Evolutionary conservation across 2,888 invertebrate species (phyloP).

Genomic region (Drosophila nr. perissopoda): DNA sequence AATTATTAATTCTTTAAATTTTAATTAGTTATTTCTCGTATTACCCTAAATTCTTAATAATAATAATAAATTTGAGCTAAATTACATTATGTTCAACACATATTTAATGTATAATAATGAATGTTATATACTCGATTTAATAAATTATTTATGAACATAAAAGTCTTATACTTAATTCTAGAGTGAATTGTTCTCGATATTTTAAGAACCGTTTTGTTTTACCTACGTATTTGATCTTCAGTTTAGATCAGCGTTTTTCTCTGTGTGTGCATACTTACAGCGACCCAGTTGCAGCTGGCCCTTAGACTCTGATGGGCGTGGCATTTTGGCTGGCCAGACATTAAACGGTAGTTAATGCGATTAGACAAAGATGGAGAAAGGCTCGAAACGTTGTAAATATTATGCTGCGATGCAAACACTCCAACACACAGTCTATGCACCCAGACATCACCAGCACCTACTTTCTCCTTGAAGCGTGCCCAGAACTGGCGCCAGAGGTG

Average conservation of each 20-base stretch:
- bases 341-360: conserved; percentile 78
- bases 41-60: background rate
- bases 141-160: background rate
- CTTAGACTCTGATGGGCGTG: conserved; percentile 42
- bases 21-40: background rate
- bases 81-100: background rate
- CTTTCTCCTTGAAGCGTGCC: conserved; percentile 63
- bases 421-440: conserved; percentile 6
- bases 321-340: conserved; percentile 55
- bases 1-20: background rate
- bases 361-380: conserved; percentile 47
- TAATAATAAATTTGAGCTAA: background rate
- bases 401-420: conserved; percentile 30
- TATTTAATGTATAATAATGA: background rate
- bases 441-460: conserved; percentile 23
- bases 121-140: background rate
- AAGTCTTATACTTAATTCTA: background rate
- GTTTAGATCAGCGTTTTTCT: background rate
- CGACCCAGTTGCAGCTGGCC: conserved; percentile 15
- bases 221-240: too few relatives aligned
- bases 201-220: too few relatives aligned
- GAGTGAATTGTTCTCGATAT: background rate
- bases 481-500: conserved; percentile 73
- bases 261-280: background rate
- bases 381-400: conserved; percentile 58